Base-by-base conservation (phyloP, 2,797 vertebrate species). In the Dermochelys coriacea region DNA sequence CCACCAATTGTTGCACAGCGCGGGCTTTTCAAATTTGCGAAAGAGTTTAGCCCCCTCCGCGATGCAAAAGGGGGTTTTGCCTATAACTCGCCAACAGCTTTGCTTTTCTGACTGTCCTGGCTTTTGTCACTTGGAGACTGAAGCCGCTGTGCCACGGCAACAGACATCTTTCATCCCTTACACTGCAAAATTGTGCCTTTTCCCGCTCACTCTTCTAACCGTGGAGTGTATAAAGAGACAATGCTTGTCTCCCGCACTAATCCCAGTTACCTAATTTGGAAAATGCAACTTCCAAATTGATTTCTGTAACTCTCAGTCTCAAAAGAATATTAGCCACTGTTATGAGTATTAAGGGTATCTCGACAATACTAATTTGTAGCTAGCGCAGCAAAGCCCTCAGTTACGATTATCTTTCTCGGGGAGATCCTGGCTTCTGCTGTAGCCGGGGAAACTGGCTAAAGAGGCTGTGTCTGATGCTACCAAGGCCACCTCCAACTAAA, bases 21-120 rank as follows among this genome's bases (percentile, higher is more conserved):
- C 10, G n/a, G 37, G 68, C 37, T 71, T 71, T 71, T 71, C 68
- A 41, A 71, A 41, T 71, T 16, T 41, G 12, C 9, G 8, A 71
- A 71, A 23, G 37, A 19, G n/a, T 68, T 18, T n/a, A 37, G 41
- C 21, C n/a, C 25, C 37, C 68, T 71, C n/a, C 21, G 68, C 6
- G 11, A 2, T 37, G 16, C 16, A 37, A 19, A 37, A 21, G n/a
- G 14, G 2, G 16, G 5, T 11, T 2, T 37, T 37, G 8, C 18
- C 9, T n/a, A 5, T 21, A 19, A n/a, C 27, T 59, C 57, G 59
- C 27, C 19, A 41, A 21, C 5, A 18, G 18, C 18, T 68, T 68
- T 68, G 61, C 16, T 68, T 68, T 18, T 18, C 61, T 41, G 19
- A 21, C n/a, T 71, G 19, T 23, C 19, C 9, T 23, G 64, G 21